These are phyloP conservation scores for Drosophila seguyi DNA, from an alignment of 1,140 invertebrate species.

Conservation along the genomic window DNA sequence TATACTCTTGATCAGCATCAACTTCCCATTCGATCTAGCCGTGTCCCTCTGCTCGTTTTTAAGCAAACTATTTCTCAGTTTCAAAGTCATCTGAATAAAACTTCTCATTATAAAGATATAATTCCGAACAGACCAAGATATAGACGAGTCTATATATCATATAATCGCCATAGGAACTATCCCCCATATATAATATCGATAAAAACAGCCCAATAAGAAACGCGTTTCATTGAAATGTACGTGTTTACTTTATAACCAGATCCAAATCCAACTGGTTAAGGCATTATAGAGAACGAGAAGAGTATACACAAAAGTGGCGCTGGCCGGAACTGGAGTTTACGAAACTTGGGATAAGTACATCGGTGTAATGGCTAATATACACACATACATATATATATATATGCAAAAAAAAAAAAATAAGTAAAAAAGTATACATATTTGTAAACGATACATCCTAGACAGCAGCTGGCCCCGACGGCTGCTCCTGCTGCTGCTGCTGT, in stretches of 20 bases:
- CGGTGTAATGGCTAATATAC: conserved; percentile 38
- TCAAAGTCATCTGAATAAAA: no score
- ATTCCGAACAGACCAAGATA: no score
- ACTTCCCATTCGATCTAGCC: no score
- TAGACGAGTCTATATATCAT: no score
- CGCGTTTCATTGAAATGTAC: conserved; percentile 1
- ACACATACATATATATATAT: background rate
- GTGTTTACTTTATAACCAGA: conserved; percentile 52
- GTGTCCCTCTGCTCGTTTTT: no score
- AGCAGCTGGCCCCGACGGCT: conserved; percentile 23
- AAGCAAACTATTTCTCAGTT: no score
- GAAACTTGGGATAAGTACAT: conserved; percentile 43
- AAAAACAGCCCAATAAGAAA: background rate
- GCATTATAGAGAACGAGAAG: conserved; percentile 56
- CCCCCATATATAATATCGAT: no score
- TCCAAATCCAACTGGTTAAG: conserved; percentile 44
- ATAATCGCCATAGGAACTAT: no score
- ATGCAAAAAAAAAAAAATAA: conserved; percentile 7
- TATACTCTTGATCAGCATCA: no score
- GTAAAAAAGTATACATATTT: background rate
- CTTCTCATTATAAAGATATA: no score
- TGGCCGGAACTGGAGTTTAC: conserved; percentile 31
- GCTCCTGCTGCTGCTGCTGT: conserved; percentile 3
- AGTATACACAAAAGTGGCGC: conserved; percentile 46
- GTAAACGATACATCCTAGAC: conserved; percentile 13